Percentiles rank a stretch among this genome's conserved stretches.
phyloP scores from a whole-genome alignment of 2,888 invertebrate genomes.

The Cenopis cana region DNA sequence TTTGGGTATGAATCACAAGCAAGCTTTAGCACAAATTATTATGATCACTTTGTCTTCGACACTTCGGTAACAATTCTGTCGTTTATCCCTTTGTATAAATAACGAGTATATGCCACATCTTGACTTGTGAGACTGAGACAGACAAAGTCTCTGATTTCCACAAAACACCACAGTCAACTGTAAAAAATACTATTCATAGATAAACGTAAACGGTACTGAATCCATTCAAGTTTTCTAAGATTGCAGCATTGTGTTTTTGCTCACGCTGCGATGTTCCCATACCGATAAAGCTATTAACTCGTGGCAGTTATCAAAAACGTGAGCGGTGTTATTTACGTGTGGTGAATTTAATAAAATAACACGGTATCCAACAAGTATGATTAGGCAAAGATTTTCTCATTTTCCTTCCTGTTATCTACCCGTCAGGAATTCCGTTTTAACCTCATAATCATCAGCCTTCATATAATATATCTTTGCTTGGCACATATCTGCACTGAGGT shows the following conservation, averaged over 20 bases:
- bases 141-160: not conserved
- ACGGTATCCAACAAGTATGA: not conserved
- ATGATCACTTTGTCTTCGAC: not conserved
- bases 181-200: not conserved
- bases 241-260: not conserved
- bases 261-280: conserved; percentile 8
- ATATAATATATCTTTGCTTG: too few species aligned
- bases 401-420: not conserved
- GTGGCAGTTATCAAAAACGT: conserved; percentile 4
- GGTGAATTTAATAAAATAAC: not conserved
- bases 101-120: too few species aligned
- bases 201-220: not conserved
- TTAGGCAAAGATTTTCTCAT: not conserved
- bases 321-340: not conserved
- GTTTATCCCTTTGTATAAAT: not conserved
- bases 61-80: not conserved
- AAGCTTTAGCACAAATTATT: too few species aligned
- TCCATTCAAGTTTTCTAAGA: conserved; percentile 2
- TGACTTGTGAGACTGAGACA: too few species aligned
- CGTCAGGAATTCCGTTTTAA: not conserved
- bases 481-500: too few species aligned
- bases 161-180: not conserved
- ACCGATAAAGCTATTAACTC: not conserved
- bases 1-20: too few species aligned
- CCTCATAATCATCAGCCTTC: not conserved